phyloP scores from a whole-genome alignment of 2,888 invertebrate genomes.

The Mythimna lalbum region DNA sequence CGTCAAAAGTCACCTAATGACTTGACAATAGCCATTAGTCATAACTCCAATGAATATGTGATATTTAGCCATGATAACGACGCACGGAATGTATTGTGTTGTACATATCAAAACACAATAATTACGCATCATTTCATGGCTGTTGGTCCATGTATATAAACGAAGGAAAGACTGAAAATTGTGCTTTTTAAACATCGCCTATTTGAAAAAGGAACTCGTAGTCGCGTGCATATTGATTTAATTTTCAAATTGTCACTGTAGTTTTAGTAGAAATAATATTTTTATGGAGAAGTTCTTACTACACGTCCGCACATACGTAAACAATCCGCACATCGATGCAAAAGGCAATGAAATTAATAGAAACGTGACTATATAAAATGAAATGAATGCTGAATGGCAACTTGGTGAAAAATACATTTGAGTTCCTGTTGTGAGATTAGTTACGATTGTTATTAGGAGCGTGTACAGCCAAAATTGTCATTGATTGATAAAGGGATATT shows the following conservation, averaged over 20 bases:
- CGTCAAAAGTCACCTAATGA: constrained; percentile 68
- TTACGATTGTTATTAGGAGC: constrained; percentile 38
- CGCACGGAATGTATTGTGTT: constrained; percentile 61
- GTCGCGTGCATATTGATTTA: constrained; percentile 45
- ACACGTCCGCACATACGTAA: constrained; percentile 38
- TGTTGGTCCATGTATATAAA: constrained; percentile 84
- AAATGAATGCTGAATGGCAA: constrained; percentile 27
- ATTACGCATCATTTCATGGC: constrained; percentile 59
- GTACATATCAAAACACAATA: constrained; percentile 67
- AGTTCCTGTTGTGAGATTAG: constrained; percentile 48
- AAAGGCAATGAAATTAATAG: constrained; percentile 43
- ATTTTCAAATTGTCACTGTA: constrained; percentile 34
- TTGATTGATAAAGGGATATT: constrained; percentile 37
- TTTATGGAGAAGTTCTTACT: constrained; percentile 25
- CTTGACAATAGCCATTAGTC: constrained; percentile 72
- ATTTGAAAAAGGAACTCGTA: constrained; percentile 49
- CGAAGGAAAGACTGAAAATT: constrained; percentile 86
- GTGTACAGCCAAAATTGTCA: constrained; percentile 51
- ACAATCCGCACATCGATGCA: constrained; percentile 35
- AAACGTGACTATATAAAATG: constrained; percentile 25
- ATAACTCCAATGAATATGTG: constrained; percentile 74
- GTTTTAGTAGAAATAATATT: constrained; percentile 26
- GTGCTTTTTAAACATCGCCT: constrained; percentile 67
- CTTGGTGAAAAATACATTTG: constrained; percentile 24
- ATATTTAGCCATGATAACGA: constrained; percentile 73